These are phyloP conservation scores for Pseudomyrmex gracilis DNA, from an alignment of 1,140 invertebrate species.

Conservation along the genomic window DNA sequence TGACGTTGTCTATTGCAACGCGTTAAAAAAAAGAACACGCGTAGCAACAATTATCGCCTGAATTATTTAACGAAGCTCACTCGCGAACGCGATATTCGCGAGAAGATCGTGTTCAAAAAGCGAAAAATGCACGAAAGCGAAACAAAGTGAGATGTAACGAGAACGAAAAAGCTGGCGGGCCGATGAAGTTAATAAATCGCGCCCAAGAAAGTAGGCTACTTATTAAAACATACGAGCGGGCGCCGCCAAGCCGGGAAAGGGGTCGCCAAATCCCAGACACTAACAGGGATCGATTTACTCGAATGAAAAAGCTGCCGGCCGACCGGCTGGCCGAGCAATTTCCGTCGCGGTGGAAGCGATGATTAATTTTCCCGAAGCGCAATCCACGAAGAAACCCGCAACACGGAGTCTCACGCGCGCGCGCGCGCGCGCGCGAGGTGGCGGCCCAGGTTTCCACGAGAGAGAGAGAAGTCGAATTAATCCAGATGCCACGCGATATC, in stretches of 20 bases:
- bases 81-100: too few relatives aligned
- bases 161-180: not conserved
- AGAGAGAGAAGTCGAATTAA: conserved; percentile 65
- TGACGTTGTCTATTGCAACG: not conserved
- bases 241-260: not conserved
- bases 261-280: not conserved
- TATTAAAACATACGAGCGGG: conserved; percentile 36
- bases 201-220: conserved; percentile 33
- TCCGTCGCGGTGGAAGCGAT: conserved; percentile 18
- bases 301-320: conserved; percentile 38
- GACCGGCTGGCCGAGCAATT: conserved; percentile 25
- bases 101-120: not conserved
- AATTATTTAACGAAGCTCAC: not conserved
- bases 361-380: conserved; percentile 46
- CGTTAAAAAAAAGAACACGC: not conserved
- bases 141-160: not conserved
- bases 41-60: too few relatives aligned
- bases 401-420: not conserved
- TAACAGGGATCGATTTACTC: conserved; percentile 32
- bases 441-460: conserved; percentile 51
- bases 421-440: not conserved
- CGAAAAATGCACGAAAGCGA: not conserved
- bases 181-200: conserved; percentile 31
- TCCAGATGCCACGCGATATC: conserved; percentile 68
- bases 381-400: conserved; percentile 25